Percentiles rank a stretch among this genome's conserved stretches.
These are phyloP conservation scores for Hylyphantes graminicola DNA, from an alignment of 1,140 invertebrate genomes.

Conservation along the genomic window DNA sequence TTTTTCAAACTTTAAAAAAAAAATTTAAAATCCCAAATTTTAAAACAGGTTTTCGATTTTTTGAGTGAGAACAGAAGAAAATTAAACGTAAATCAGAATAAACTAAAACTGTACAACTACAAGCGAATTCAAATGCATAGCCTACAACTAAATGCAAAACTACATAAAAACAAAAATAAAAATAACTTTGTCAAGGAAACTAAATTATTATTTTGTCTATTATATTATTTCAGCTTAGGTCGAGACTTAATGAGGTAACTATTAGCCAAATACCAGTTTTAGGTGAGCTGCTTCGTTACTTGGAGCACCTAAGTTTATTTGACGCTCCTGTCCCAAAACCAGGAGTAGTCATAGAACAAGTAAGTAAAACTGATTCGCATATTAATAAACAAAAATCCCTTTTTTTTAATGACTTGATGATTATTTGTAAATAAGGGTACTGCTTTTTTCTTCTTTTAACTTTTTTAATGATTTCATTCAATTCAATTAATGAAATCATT, in stretches of 20 bases:
- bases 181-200: neutral
- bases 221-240: slow-evolving; percentile 19
- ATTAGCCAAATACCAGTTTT: slow-evolving; percentile 42
- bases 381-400: neutral
- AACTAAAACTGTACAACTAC: neutral
- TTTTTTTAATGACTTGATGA: neutral
- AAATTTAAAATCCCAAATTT: neutral
- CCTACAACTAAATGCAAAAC: neutral
- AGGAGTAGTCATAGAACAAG: slow-evolving; percentile 43
- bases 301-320: slow-evolving; percentile 42
- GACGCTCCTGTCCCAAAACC: slow-evolving; percentile 29
- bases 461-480: neutral
- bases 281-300: slow-evolving; percentile 23
- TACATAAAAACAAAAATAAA: neutral
- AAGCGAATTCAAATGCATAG: no score
- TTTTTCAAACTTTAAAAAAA: no score
- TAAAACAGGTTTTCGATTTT: no score
- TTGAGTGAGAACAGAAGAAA: no score
- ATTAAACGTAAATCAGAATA: neutral
- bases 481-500: neutral
- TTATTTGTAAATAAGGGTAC: neutral
- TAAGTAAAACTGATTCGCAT: neutral
- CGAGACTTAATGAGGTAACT: slow-evolving; percentile 21
- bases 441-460: neutral
- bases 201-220: neutral